Base-by-base conservation (phyloP, 2,113 vertebrate genomes). In the Otolemur garnettii region DNA sequence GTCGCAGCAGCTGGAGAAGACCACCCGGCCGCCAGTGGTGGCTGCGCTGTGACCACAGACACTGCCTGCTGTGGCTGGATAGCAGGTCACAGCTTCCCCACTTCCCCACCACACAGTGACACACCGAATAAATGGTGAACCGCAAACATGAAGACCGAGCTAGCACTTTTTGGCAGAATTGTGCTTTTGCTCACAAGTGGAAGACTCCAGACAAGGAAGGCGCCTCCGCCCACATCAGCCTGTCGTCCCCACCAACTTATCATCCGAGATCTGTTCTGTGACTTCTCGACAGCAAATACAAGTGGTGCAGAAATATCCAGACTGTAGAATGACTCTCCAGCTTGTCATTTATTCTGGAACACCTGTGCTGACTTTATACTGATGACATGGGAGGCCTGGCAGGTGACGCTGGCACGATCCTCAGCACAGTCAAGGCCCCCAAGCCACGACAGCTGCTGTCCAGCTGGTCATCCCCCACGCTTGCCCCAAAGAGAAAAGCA, bases 401-500 rank as follows among this genome's bases (percentile, higher is more conserved):
- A 2, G 60, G 24, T 5, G 19, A 79, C 28, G 24, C 26, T 2
- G 59, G 59, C 24, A 10, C 6, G 1, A 0, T 1, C 33, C 22
- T 38, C 2, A 4, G 33, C n/a, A 53, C 12, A 7, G 8, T 0
- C 2, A 15, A 55, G 74, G 9, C 42, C 2, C 4, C 24, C 7
- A 3, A 45, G 1, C 2, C 33, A 38, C 14, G 7, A 15, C 7
- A 2, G 6, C 28, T 5, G 4, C 2, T 6, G 4, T 0, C 0
- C 19, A 1, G 0, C 42, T 2, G 2, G 22, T 19, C 12, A 26
- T 2, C 0, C 33, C 9, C 8, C 2, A 3, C 2, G 10, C 62
- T 45, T 24, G n/a, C 19, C 53, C 77, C 55, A 13, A 53, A 12
- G n/a, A 62, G n/a, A 15, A 26, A 13, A 14, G 21, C 14, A 60